A percentile compares a stretch with the other conserved stretches of the same genome.
Evolutionary conservation across 2,888 invertebrate genomes (phyloP).

Genomic region (Idaea dimidiata): DNA sequence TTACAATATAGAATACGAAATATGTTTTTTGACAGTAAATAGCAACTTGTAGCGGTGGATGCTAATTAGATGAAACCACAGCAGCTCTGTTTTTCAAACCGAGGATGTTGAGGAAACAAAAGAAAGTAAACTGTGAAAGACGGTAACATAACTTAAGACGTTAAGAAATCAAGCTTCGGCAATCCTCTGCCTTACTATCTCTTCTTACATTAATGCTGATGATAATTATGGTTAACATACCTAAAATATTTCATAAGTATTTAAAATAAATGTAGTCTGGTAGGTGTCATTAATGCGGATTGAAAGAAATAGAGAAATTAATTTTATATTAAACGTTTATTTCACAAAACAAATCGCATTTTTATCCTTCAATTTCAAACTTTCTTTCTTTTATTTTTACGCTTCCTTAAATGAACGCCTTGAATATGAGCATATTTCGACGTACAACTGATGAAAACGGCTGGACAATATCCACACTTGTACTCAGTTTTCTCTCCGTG

Average conservation of each 20-base stretch:
- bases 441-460: constrained; percentile 52
- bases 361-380: neutral
- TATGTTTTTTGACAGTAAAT: no score
- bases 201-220: no score
- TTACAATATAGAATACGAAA: no score
- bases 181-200: no score
- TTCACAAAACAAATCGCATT: neutral
- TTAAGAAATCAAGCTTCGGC: no score
- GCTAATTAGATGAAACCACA: no score
- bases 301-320: neutral
- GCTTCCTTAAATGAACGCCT: constrained; percentile 48
- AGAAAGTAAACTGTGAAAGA: no score
- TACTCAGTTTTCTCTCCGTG: constrained; percentile 55
- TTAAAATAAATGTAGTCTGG: neutral
- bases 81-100: no score
- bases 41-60: no score
- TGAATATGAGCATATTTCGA: constrained; percentile 61
- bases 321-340: neutral
- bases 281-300: neutral
- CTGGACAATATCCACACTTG: constrained; percentile 47
- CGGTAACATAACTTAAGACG: no score
- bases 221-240: neutral
- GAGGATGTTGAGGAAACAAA: no score
- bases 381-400: constrained; percentile 23
- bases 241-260: neutral